A percentile compares a stretch with the other conserved stretches of the same genome.
These are phyloP conservation scores for Magallana angulata DNA, from an alignment of 1,140 invertebrate genomes.

Conservation along the genomic window DNA sequence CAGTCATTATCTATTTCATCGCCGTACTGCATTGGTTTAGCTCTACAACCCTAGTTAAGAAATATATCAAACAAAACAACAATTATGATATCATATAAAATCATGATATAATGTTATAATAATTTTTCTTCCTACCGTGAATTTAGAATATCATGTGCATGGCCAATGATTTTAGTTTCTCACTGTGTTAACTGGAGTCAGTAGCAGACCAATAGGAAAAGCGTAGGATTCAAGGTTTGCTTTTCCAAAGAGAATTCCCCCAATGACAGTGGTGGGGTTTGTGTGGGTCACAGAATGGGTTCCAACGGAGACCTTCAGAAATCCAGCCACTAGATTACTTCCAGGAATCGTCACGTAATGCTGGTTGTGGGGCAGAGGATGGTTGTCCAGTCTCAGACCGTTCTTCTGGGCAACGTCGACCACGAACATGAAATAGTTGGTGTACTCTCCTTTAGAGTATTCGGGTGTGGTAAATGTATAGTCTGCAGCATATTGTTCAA, in stretches of 20 bases:
- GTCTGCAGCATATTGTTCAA: conserved; percentile 60
- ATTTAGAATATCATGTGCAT: background rate
- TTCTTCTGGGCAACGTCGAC: conserved; percentile 44
- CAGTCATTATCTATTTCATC: conserved; percentile 40
- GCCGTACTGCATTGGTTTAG: conserved; percentile 14
- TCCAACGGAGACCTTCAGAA: conserved; percentile 33
- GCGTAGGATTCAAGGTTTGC: conserved; percentile 49
- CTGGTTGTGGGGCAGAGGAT: conserved; percentile 20
- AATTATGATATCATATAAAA: background rate
- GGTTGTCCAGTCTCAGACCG: conserved; percentile 35
- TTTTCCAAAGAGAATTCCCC: conserved; percentile 48
- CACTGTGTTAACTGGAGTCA: conserved; percentile 49
- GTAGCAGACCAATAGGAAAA: conserved; percentile 41
- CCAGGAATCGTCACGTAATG: conserved; percentile 45
- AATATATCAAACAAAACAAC: background rate
- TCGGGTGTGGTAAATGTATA: conserved; percentile 62
- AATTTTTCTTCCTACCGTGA: background rate
- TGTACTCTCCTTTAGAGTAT: conserved; percentile 48
- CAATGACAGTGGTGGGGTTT: conserved; percentile 42
- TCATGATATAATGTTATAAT: background rate
- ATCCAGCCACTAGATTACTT: conserved; percentile 41
- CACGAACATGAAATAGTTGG: conserved; percentile 57
- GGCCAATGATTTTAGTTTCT: background rate
- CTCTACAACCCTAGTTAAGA: background rate
- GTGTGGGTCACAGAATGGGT: conserved; percentile 46